Conservation (phyloP, 1,140 invertebrate genomes). For the Micrasema minimum region DNA sequence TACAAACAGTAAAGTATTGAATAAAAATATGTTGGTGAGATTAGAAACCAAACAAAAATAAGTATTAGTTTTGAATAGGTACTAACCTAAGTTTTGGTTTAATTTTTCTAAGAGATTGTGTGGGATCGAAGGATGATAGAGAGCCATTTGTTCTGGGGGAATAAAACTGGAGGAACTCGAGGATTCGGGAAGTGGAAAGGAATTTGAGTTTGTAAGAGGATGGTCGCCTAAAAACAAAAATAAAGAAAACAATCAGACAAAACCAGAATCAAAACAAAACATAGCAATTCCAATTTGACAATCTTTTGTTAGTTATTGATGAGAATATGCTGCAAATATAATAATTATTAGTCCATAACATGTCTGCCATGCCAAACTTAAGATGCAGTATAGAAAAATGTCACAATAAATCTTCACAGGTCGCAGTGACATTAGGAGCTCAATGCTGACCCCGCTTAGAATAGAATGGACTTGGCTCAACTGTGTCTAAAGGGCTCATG, state of each 20-base stretch:
- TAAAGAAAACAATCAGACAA: conserved; percentile 6
- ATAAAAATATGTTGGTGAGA: no score
- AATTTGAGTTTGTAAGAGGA: conserved; percentile 16
- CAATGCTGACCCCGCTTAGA: no score
- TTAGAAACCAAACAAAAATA: no score
- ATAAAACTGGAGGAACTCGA: conserved; percentile 26
- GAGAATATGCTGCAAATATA: no score
- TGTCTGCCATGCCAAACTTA: no score
- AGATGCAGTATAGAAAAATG: no score
- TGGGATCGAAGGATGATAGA: conserved; percentile 28
- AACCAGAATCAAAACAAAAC: background rate
- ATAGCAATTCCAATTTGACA: background rate
- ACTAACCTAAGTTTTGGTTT: conserved; percentile 30
- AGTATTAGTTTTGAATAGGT: background rate
- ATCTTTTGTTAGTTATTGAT: background rate
- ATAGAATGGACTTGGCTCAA: no score
- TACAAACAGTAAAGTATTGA: no score
- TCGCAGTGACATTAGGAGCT: no score
- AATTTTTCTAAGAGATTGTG: conserved; percentile 32
- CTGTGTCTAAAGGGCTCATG: no score
- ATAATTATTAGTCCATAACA: no score
- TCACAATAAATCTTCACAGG: no score
- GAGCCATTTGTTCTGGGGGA: conserved; percentile 28
- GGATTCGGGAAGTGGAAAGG: conserved; percentile 15
- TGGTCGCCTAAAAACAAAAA: conserved; percentile 32